phyloP scores from a whole-genome alignment of 2,113 vertebrate genomes.

The Oreochromis tanganicae region DNA sequence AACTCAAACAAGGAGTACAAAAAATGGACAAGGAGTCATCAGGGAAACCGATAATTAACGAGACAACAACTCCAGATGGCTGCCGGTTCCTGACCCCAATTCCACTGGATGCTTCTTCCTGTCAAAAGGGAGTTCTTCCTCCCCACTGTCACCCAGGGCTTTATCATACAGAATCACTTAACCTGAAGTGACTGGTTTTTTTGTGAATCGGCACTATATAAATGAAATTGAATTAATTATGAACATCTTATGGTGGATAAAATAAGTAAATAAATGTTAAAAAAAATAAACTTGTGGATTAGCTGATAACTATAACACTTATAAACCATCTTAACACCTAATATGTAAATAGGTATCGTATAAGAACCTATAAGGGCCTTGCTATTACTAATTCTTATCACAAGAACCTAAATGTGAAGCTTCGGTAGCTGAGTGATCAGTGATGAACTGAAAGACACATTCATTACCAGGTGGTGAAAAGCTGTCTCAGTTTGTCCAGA shows the following conservation, averaged over 20 bases:
- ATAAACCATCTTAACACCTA: background rate
- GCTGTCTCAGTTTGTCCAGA: conserved; percentile 24
- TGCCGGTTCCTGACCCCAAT: background rate
- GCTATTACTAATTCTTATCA: background rate
- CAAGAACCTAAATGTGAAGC: background rate
- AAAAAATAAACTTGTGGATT: background rate
- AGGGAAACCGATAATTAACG: background rate
- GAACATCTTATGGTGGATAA: background rate
- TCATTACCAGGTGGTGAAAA: background rate
- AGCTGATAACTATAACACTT: background rate
- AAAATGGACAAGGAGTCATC: background rate
- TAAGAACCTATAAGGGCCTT: background rate
- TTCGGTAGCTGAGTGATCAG: background rate
- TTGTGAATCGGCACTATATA: background rate
- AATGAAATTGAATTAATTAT: background rate
- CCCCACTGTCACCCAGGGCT: background rate
- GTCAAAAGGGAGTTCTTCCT: background rate
- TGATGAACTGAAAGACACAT: background rate
- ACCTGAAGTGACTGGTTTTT: background rate
- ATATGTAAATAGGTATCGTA: background rate
- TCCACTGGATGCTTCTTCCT: background rate
- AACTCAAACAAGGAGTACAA: background rate
- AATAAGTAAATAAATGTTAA: background rate
- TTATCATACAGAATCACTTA: background rate
- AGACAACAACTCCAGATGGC: background rate